Conservation (phyloP, 2,888 invertebrate genomes). For the Sycophila texana region DNA sequence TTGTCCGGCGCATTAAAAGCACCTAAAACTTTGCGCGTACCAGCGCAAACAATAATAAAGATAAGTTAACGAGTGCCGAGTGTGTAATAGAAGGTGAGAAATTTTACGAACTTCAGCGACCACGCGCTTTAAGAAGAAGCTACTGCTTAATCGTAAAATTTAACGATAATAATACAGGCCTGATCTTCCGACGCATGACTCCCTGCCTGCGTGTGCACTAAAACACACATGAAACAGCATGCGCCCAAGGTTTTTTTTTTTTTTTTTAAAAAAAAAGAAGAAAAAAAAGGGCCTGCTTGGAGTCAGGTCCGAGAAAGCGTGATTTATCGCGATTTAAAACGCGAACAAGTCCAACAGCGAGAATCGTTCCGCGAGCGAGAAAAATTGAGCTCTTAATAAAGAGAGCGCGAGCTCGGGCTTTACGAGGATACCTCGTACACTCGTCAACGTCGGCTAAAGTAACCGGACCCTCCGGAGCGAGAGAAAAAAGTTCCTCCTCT, state of each 20-base stretch:
- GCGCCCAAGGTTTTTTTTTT: background rate
- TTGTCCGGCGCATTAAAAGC: too few species aligned
- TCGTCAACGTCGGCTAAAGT: slow-evolving; percentile 31
- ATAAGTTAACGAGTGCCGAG: too few species aligned
- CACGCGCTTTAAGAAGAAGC: too few species aligned
- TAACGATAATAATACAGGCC: background rate
- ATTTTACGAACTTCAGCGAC: too few species aligned
- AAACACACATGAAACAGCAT: background rate
- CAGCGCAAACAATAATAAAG: too few species aligned
- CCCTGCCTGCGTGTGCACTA: background rate
- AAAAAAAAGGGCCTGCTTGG: background rate
- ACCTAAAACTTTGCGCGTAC: too few species aligned
- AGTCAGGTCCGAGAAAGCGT: background rate
- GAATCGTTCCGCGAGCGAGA: slow-evolving; percentile 24
- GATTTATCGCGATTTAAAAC: slow-evolving; percentile 46
- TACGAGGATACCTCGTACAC: slow-evolving; percentile 4
- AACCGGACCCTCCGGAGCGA: slow-evolving; percentile 22
- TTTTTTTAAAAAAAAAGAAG: background rate
- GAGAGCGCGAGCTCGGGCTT: background rate
- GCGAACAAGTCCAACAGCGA: slow-evolving; percentile 38
- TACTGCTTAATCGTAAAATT: background rate
- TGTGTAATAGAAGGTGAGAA: background rate
- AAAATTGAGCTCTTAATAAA: slow-evolving; percentile 49
- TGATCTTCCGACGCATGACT: too few species aligned
- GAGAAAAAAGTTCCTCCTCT: background rate